Conservation (phyloP, 1,140 invertebrate genomes). For the Procambarus virginalis region DNA sequence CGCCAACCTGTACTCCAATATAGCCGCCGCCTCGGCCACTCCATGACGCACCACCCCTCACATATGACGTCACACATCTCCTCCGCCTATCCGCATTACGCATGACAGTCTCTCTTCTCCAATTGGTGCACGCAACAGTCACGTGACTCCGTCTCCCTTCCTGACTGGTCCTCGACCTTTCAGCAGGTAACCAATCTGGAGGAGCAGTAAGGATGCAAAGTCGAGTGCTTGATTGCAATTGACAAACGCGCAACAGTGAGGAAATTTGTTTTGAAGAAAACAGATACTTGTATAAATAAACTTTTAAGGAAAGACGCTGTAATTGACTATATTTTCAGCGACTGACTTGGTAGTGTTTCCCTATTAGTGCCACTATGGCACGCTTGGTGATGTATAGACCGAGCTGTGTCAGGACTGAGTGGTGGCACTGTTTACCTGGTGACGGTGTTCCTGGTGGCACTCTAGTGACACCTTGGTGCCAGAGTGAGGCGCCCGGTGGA, state of each 20-base stretch:
- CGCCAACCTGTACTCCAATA: slow-evolving; percentile 90
- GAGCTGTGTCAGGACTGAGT: no score
- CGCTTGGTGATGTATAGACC: no score
- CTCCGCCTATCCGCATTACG: slow-evolving; percentile 90
- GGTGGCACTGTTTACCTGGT: not conserved
- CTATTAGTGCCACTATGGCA: no score
- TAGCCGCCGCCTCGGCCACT: slow-evolving; percentile 80
- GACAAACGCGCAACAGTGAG: not conserved
- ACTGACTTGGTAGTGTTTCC: not conserved
- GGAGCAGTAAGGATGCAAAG: slow-evolving; percentile 25
- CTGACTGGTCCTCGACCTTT: slow-evolving; percentile 70
- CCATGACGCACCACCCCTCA: slow-evolving; percentile 85
- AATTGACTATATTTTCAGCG: not conserved
- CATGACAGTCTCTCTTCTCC: slow-evolving; percentile 80
- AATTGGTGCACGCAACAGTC: slow-evolving; percentile 70
- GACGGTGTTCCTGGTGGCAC: not conserved
- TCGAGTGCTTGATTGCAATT: not conserved
- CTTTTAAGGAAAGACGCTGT: not conserved
- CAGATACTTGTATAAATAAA: not conserved
- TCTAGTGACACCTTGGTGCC: not conserved
- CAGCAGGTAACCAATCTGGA: slow-evolving; percentile 64
- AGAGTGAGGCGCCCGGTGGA: not conserved
- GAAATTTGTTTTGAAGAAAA: not conserved
- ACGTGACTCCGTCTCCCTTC: slow-evolving; percentile 64
- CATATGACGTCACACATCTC: slow-evolving; percentile 90